Evolutionary conservation across 30 jellyfish, hydroid and myxozoan genomes (phyloP).

Genomic region (Aurelia sp.): DNA sequence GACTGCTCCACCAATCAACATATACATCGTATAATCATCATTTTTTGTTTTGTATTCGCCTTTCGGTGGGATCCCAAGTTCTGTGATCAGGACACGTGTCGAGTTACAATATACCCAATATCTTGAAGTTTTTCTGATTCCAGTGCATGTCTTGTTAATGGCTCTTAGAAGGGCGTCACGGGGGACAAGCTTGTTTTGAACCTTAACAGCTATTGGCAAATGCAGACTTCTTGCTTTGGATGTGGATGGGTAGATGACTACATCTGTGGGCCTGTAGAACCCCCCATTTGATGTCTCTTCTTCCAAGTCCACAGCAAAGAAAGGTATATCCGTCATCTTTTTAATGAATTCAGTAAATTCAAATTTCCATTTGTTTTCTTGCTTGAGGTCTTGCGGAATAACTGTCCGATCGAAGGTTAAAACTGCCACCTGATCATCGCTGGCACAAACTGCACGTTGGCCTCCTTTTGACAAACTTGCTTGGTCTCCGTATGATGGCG

Average conservation of each 20-base stretch:
- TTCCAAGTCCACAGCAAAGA: slow-evolving; percentile 25
- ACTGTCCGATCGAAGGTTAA: slow-evolving; percentile 1
- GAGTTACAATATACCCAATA: slow-evolving; percentile 33
- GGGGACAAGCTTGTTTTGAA: slow-evolving; percentile 23
- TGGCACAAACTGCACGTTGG: slow-evolving; percentile 25
- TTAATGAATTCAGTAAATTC: slow-evolving; percentile 18
- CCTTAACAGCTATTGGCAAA: slow-evolving; percentile 11
- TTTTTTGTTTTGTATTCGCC: slow-evolving; percentile 4
- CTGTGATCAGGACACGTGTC: not conserved
- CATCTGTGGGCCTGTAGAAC: slow-evolving; percentile 61
- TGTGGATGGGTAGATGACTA: slow-evolving; percentile 44
- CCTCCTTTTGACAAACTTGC: slow-evolving; percentile 30
- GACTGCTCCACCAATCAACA: slow-evolving; percentile 26
- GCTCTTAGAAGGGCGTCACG: slow-evolving; percentile 43
- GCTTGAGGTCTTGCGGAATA: slow-evolving; percentile 1
- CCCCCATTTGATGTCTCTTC: slow-evolving; percentile 66
- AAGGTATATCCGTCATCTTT: slow-evolving; percentile 29
- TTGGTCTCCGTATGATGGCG: slow-evolving; percentile 22
- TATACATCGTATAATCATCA: not conserved
- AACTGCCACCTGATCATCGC: not conserved
- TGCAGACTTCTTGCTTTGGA: not conserved
- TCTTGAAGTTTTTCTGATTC: not conserved
- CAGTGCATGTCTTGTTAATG: slow-evolving; percentile 32
- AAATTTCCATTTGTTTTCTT: slow-evolving; percentile 23
- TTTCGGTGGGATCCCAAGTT: slow-evolving; percentile 28